phyloP scores from a whole-genome alignment of 2,113 vertebrate species.

The Rhegmatorhina hoffmannsi region DNA sequence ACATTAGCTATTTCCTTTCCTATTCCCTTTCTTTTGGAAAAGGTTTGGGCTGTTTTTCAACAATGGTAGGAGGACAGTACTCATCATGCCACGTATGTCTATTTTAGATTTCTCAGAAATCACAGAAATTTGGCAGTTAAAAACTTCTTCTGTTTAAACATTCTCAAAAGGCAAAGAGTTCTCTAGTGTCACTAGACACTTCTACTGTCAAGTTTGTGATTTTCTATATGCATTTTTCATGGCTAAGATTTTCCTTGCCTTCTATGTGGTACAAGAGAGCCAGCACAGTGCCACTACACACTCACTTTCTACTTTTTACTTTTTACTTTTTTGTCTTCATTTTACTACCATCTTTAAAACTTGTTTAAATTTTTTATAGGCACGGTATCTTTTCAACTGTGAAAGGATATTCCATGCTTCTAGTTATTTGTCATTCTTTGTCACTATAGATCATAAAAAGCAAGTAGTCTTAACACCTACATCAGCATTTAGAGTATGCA shows the following conservation, averaged over 20 bases:
- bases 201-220: not conserved
- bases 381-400: not conserved
- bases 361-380: not conserved
- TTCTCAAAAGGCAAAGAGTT: not conserved
- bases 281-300: not conserved
- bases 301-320: not conserved
- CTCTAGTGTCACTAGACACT: not conserved
- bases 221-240: not conserved
- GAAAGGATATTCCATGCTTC: not conserved
- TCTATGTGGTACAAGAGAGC: not conserved
- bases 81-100: not conserved
- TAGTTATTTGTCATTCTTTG: not conserved
- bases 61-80: not conserved
- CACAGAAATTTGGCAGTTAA: not conserved
- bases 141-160: not conserved
- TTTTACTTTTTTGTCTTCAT: not conserved
- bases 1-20: not conserved
- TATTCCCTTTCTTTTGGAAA: constrained; percentile 17
- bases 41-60: not conserved
- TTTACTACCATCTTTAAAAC: not conserved
- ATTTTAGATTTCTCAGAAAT: constrained; percentile 4
- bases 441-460: not conserved
- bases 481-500: not conserved
- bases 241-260: not conserved
- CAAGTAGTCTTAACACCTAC: not conserved